Evolutionary conservation across 2,113 vertebrate species (phyloP).

Genomic region (Gila orcuttii): DNA sequence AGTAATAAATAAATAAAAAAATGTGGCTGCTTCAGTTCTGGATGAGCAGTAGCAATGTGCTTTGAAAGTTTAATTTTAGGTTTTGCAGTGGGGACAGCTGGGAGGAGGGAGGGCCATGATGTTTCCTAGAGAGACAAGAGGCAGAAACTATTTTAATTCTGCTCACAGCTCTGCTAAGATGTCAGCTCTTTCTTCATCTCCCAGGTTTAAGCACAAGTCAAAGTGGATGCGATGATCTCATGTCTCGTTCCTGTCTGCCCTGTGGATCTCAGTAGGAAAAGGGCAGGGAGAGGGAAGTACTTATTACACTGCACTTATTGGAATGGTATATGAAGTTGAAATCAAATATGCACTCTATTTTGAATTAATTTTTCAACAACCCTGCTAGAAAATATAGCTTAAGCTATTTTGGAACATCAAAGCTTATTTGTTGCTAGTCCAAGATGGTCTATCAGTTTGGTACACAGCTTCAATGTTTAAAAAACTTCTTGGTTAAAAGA

Average conservation of each 20-base stretch:
- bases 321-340: conserved; percentile 5
- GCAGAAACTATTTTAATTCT: conserved; percentile 44
- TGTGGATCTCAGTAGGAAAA: conserved; percentile 25
- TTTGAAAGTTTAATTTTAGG: conserved; percentile 41
- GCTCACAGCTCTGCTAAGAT: conserved; percentile 43
- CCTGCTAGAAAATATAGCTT: not conserved
- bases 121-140: conserved; percentile 26
- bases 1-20: not conserved
- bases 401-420: not conserved
- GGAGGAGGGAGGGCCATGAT: not conserved
- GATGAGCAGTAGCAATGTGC: conserved; percentile 16
- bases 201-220: not conserved
- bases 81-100: conserved; percentile 38
- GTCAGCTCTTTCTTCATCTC: conserved; percentile 36
- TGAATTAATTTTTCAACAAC: not conserved
- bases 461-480: not conserved
- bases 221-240: conserved; percentile 22
- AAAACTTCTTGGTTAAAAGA: not conserved
- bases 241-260: conserved; percentile 8
- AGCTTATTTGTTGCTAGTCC: not conserved
- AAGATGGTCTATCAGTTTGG: not conserved
- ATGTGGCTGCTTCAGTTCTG: not conserved
- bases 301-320: not conserved
- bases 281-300: not conserved
- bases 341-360: conserved; percentile 6